Percentiles rank a stretch among this genome's conserved stretches.
These are phyloP conservation scores for Vicugna pacos DNA, from an alignment of 2,113 vertebrate species.

Conservation along the genomic window DNA sequence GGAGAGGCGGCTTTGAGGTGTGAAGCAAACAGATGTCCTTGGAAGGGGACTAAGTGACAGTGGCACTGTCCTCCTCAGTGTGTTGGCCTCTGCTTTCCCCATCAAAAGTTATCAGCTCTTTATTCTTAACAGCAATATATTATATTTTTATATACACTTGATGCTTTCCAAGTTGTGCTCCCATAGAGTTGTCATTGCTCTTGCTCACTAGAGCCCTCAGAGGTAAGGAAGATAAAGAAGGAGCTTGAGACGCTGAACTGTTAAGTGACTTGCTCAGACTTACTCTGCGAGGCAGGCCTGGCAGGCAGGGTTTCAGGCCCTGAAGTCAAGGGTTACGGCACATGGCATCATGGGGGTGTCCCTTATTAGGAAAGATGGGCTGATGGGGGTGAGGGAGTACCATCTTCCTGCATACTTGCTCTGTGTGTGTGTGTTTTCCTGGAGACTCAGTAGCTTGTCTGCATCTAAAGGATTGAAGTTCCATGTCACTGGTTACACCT, in stretches of 20 bases:
- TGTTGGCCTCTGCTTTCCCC: not conserved
- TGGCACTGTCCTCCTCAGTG: not conserved
- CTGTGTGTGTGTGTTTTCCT: not conserved
- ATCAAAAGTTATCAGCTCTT: not conserved
- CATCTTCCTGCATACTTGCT: not conserved
- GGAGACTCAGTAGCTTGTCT: not conserved
- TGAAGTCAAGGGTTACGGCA: not conserved
- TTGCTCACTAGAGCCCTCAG: not conserved
- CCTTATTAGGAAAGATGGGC: not conserved
- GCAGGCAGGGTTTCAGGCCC: not conserved
- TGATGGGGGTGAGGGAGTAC: not conserved
- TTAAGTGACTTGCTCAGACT: not conserved
- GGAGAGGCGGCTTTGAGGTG: not conserved
- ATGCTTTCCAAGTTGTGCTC: not conserved
- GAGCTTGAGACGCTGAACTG: not conserved
- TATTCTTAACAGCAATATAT: not conserved
- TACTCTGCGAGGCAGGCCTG: too few species aligned
- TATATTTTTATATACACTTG: not conserved
- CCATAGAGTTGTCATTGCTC: not conserved
- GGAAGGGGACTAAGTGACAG: too few species aligned
- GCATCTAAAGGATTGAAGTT: not conserved
- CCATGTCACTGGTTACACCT: not conserved
- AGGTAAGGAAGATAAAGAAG: not conserved
- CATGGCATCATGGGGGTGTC: accelerated
- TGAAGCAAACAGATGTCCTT: too few species aligned